Conservation (phyloP, 1,140 invertebrate species). For the Dinoponera quadriceps region DNA sequence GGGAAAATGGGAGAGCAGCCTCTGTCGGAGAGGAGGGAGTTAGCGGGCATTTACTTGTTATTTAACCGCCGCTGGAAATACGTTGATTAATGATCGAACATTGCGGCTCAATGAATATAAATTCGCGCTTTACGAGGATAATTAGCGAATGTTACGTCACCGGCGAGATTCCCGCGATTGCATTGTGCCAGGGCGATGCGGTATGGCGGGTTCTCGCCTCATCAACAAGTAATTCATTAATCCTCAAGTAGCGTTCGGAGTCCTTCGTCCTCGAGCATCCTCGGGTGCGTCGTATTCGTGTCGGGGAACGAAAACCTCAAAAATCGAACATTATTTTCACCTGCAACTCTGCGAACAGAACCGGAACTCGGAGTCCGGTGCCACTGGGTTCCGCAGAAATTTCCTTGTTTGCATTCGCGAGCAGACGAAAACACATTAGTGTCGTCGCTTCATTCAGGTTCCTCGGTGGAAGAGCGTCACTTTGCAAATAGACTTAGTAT, state of each 20-base stretch:
- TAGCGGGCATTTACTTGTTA: constrained; percentile 48
- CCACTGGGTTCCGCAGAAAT: too few relatives aligned
- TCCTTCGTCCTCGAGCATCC: background rate
- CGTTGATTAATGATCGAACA: constrained; percentile 56
- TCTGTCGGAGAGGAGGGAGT: background rate
- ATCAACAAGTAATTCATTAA: constrained; percentile 44
- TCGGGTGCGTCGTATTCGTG: background rate
- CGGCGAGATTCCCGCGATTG: constrained; percentile 19
- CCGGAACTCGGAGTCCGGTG: too few relatives aligned
- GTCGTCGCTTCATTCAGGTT: too few relatives aligned
- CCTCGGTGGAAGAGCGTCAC: too few relatives aligned
- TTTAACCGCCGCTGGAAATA: constrained; percentile 51
- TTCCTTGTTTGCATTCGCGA: too few relatives aligned
- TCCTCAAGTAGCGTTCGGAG: background rate
- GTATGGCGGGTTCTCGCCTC: constrained; percentile 8
- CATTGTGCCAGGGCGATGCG: constrained; percentile 5
- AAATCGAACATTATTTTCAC: too few relatives aligned
- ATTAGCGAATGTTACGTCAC: constrained; percentile 47
- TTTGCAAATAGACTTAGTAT: too few relatives aligned
- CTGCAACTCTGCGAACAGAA: too few relatives aligned
- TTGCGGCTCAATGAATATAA: constrained; percentile 54
- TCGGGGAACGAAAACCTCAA: too few relatives aligned
- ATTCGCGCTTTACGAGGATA: constrained; percentile 50
- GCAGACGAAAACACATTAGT: too few relatives aligned
- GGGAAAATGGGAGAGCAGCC: background rate